Evolutionary conservation across 2,113 vertebrate genomes (phyloP).

Genomic region (Vidua chalybeata): DNA sequence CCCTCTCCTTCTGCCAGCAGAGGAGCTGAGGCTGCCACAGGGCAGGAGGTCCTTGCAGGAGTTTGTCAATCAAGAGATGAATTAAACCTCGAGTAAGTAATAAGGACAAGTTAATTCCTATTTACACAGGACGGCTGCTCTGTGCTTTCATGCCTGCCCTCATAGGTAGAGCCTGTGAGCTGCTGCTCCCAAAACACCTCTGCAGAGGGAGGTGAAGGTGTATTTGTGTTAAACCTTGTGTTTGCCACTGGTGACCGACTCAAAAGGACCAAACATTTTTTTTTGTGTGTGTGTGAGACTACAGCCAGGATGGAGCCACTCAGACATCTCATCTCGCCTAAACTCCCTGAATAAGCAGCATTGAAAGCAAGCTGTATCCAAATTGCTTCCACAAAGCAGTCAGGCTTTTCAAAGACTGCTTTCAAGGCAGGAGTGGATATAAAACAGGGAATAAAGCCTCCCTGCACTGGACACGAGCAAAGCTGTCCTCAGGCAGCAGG

Average conservation of each 20-base stretch:
- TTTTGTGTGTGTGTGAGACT: not conserved
- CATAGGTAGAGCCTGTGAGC: fast-evolving
- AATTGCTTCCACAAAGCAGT: not conserved
- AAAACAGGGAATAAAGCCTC: not conserved
- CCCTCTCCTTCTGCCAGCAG: not conserved
- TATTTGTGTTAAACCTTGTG: not conserved
- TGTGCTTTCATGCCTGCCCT: not conserved
- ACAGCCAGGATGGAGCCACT: not conserved
- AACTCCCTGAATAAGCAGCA: not conserved
- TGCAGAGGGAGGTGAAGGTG: not conserved
- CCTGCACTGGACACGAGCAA: not conserved
- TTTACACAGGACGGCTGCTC: not conserved
- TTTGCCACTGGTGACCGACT: not conserved
- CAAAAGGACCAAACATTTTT: not conserved
- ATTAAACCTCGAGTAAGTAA: not conserved
- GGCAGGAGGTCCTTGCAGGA: not conserved
- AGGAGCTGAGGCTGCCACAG: not conserved
- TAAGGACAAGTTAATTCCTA: not conserved
- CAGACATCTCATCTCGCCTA: not conserved
- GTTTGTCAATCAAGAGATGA: not conserved
- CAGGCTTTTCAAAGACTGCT: not conserved
- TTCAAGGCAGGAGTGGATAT: not conserved
- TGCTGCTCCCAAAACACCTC: not conserved
- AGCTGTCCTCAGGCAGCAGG: slow-evolving; percentile 19
- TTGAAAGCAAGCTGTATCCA: not conserved